Percentiles rank a stretch among this genome's conserved stretches.
Conservation (phyloP, 2,888 invertebrate genomes). For the Villa cingulata region DNA sequence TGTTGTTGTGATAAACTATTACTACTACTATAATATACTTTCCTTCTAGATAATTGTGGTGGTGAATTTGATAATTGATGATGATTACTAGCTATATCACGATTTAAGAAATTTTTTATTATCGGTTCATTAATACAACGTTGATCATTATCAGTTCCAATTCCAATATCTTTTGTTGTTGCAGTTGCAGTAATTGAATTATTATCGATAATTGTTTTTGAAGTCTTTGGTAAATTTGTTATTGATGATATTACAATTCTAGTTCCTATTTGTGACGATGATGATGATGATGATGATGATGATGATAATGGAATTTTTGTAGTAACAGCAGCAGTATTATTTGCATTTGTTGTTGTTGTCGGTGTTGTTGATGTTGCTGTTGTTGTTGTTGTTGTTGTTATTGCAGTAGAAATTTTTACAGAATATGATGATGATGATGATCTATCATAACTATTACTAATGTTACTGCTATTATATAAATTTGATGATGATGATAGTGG, state of each 20-base stretch:
- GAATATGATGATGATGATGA: slow-evolving; percentile 9
- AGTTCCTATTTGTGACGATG: background rate
- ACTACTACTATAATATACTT: slow-evolving; percentile 5
- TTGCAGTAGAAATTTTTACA: background rate
- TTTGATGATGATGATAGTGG: background rate
- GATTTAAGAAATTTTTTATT: too few relatives aligned
- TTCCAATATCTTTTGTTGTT: too few relatives aligned
- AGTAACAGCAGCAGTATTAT: slow-evolving; percentile 6
- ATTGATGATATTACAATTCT: too few relatives aligned
- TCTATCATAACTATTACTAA: slow-evolving; percentile 11
- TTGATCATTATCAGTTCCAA: too few relatives aligned
- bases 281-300: slow-evolving; percentile 4
- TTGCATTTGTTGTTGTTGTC: slow-evolving; percentile 18
- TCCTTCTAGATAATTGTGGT: slow-evolving; percentile 10
- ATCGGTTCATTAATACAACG: too few relatives aligned
- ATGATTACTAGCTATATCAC: background rate
- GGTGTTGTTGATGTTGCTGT: slow-evolving; percentile 15
- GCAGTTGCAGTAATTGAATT: too few relatives aligned
- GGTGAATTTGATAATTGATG: slow-evolving; percentile 10
- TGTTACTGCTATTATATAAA: slow-evolving; percentile 5
- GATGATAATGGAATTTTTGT: slow-evolving; percentile 1
- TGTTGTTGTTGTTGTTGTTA: background rate
- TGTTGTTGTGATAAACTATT: background rate
- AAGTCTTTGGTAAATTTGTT: background rate
- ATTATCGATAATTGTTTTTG: background rate